Percentiles rank a stretch among this genome's conserved stretches.
phyloP scores from a whole-genome alignment of 2,888 invertebrate species.

The Limnephilus auricula region DNA sequence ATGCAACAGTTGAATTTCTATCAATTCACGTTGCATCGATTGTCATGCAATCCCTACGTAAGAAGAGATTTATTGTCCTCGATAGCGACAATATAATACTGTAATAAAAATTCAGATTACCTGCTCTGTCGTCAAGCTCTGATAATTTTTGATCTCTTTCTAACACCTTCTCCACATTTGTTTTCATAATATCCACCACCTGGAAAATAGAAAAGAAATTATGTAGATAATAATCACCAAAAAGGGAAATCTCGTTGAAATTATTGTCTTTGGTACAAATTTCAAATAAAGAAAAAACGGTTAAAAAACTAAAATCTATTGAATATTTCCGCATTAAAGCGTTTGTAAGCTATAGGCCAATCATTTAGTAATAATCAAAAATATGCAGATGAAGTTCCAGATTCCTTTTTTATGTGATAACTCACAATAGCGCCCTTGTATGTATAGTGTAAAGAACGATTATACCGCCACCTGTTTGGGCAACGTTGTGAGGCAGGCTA shows the following conservation, averaged over 20 bases:
- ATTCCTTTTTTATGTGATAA: no score
- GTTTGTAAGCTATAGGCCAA: no score
- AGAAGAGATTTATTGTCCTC: not conserved
- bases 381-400: no score
- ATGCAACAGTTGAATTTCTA: not conserved
- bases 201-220: constrained; percentile 69
- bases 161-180: constrained; percentile 97
- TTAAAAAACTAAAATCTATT: no score
- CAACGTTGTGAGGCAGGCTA: no score
- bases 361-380: no score
- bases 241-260: not conserved
- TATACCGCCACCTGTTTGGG: no score
- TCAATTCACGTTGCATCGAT: not conserved
- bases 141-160: constrained; percentile 98
- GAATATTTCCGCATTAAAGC: no score
- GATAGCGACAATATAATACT: not conserved
- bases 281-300: no score
- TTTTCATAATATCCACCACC: constrained; percentile 97
- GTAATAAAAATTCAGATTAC: constrained; percentile 68
- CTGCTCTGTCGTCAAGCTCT: constrained; percentile 95
- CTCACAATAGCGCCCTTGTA: no score
- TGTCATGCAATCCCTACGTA: not conserved
- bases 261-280: not conserved
- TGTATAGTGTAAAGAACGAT: no score
- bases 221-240: not conserved